These are phyloP conservation scores for Bilobella aurantiaca DNA, from an alignment of 1,140 invertebrate genomes.

Conservation along the genomic window DNA sequence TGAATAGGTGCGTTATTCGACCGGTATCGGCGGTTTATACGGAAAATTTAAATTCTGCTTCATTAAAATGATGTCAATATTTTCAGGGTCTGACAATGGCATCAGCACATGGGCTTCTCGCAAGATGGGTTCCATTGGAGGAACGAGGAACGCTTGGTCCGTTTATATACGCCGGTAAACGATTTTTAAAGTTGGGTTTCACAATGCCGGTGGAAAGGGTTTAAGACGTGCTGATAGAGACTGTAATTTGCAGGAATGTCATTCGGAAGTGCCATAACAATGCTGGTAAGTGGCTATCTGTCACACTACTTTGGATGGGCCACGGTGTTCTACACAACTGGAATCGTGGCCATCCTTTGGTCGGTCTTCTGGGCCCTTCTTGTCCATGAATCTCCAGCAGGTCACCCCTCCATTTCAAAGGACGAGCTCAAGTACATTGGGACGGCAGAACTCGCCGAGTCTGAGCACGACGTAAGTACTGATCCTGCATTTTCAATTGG, in stretches of 20 bases:
- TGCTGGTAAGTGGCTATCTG: slow-evolving; percentile 55
- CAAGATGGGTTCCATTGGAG: slow-evolving; percentile 37
- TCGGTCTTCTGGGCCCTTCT: slow-evolving; percentile 58
- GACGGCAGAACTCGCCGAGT: not conserved
- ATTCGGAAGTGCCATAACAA: slow-evolving; percentile 64
- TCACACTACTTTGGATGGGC: slow-evolving; percentile 58
- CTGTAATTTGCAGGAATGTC: slow-evolving; percentile 52
- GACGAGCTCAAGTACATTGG: slow-evolving; percentile 50
- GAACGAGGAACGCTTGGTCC: slow-evolving; percentile 37
- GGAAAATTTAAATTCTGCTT: too few species aligned
- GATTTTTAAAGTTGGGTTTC: slow-evolving; percentile 2
- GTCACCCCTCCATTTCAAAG: slow-evolving; percentile 63
- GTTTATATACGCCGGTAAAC: slow-evolving; percentile 30
- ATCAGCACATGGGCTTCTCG: slow-evolving; percentile 33
- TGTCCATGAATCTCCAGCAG: slow-evolving; percentile 62
- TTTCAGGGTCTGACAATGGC: slow-evolving; percentile 36
- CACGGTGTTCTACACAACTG: slow-evolving; percentile 60
- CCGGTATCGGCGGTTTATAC: too few species aligned
- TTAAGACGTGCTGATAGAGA: too few species aligned
- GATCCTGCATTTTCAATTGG: too few species aligned
- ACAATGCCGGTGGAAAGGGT: too few species aligned
- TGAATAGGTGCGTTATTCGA: too few species aligned
- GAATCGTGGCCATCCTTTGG: slow-evolving; percentile 47
- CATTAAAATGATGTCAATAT: not conserved
- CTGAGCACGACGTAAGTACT: not conserved